Base-by-base conservation (phyloP, 1,140 invertebrate species). In the Bombus confusus region DNA sequence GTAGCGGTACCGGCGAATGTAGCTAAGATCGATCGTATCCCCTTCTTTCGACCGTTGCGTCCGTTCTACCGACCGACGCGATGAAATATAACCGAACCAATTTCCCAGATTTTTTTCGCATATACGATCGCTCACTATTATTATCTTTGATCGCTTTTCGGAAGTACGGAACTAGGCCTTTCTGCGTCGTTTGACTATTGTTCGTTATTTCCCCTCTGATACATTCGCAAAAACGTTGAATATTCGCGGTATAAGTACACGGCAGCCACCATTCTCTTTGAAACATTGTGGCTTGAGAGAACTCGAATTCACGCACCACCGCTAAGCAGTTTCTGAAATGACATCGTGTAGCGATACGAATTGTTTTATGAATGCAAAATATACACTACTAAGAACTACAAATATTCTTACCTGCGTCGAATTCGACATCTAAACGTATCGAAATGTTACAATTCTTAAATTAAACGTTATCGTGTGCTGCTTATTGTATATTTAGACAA, bases 1-100 rank as follows among this genome's bases (percentile, higher is more conserved):
- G 78, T 41, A 22, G 34, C 73, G 41, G 69, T 85, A 66, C 41
- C 59, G 57, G 39, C 71, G 31, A 66, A 37, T 39, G 25, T 85
- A 85, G 57, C 78, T 66, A 52, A 73, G 57, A 85, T 85, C 83
- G 83, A 85, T 85, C 78, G 78, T 66, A 64, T n/a, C 78, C 83
- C 79, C 83, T 81, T 73, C 83, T 73, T 85, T 73, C 59, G 34
- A 77, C 81, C 80, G 41, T 37, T 28, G 25, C 15, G 34, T n/a
- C 47, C 79, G 12, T n/a, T 28, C 57, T 34, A 76, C 71, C 71
- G 80, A 43, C 52, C 80, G n/a, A 57, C 22, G 18, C 47, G 59
- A 39, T 15, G 13, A 5, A 41, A n/a, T n/a, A 75, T 31, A 47
- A 57, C 28, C 68, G 39, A 34, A 52, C 52, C n/a, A 62, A 64